These are phyloP conservation scores for Morus bassanus DNA, from an alignment of 2,797 vertebrate species.

Conservation along the genomic window DNA sequence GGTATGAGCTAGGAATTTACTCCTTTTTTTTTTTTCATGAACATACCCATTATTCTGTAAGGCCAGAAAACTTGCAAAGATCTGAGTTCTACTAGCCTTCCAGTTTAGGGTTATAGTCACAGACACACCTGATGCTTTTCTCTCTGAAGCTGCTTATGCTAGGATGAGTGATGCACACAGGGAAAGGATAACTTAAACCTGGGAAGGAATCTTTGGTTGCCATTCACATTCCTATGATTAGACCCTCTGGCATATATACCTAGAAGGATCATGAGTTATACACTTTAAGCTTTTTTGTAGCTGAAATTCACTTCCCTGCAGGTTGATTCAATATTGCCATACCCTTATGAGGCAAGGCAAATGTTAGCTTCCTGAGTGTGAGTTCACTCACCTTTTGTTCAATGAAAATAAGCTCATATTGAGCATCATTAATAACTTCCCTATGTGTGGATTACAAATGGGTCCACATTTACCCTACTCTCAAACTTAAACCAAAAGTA, in stretches of 20 bases:
- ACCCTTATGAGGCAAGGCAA: neutral
- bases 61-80: neutral
- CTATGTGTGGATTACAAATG: neutral
- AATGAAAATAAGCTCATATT: neutral
- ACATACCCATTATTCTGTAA: neutral
- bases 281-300: neutral
- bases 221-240: neutral
- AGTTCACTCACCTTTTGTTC: neutral
- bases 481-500: neutral
- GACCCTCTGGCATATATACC: neutral
- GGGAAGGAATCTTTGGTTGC: neutral
- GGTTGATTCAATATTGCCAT: neutral
- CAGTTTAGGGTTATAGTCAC: neutral
- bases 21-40: neutral
- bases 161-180: neutral
- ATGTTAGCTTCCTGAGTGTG: neutral
- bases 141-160: neutral
- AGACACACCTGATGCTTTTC: neutral
- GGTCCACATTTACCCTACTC: neutral
- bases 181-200: neutral
- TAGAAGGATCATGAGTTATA: neutral
- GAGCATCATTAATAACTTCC: neutral
- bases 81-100: neutral
- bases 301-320: neutral
- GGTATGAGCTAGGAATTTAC: neutral